A percentile compares a stretch with the other conserved stretches of the same genome.
These are phyloP conservation scores for Zygothrica quintamaculata DNA, from an alignment of 2,888 invertebrate genomes.

Conservation along the genomic window DNA sequence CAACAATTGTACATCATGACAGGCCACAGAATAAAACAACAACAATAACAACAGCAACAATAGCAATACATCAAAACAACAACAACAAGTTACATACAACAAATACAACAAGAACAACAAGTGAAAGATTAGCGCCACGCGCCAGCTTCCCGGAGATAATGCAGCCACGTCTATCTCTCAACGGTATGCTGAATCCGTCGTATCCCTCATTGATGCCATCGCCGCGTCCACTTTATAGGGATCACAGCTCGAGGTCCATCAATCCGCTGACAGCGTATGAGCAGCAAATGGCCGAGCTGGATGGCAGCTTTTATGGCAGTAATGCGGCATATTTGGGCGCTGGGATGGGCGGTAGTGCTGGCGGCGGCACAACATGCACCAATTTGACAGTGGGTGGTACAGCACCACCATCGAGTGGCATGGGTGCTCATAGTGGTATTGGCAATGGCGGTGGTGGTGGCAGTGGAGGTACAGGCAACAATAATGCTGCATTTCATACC, in stretches of 20 bases:
- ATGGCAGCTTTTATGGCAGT: conserved; percentile 80
- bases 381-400: conserved; percentile 65
- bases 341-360: conserved; percentile 61
- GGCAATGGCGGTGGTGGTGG: conserved; percentile 27
- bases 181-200: conserved; percentile 82
- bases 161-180: conserved; percentile 84
- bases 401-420: conserved; percentile 7
- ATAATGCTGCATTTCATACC: conserved; percentile 77
- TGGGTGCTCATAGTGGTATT: conserved; percentile 24
- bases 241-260: conserved; percentile 83
- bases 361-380: conserved; percentile 62
- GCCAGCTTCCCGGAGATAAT: conserved; percentile 82
- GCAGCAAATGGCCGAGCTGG: conserved; percentile 83
- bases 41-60: conserved; percentile 34
- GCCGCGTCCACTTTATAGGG: conserved; percentile 82
- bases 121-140: conserved; percentile 63
- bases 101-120: conserved; percentile 39
- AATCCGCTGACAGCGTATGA: conserved; percentile 82
- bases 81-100: conserved; percentile 24
- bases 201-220: conserved; percentile 83
- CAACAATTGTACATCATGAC: conserved; percentile 37
- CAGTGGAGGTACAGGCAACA: conserved; percentile 35
- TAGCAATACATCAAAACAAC: conserved; percentile 35
- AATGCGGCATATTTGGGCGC: conserved; percentile 73
- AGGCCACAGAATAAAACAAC: conserved; percentile 38